Percentiles rank a stretch among this genome's conserved stretches.
Conservation (phyloP, 2,888 invertebrate species). For the Morpho deidamia region DNA sequence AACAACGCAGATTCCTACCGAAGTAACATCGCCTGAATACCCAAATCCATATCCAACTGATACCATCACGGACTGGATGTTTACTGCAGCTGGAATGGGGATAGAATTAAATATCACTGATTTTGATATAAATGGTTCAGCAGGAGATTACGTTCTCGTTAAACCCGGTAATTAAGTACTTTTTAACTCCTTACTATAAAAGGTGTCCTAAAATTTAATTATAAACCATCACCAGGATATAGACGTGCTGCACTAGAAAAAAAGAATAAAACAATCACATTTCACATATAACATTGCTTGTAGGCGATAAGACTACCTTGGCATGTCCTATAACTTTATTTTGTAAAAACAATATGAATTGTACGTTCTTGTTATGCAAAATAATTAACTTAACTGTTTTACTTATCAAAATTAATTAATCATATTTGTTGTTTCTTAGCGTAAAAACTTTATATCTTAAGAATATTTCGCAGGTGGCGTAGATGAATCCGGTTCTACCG, state of each 20-base stretch:
- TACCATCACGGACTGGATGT: slow-evolving; percentile 52
- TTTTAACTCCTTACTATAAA: too few species aligned
- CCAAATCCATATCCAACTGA: slow-evolving; percentile 49
- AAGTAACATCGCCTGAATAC: slow-evolving; percentile 49
- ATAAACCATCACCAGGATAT: too few species aligned
- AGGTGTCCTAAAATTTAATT: too few species aligned
- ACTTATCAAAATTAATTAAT: not conserved
- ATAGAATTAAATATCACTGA: slow-evolving; percentile 64
- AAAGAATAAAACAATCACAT: too few species aligned
- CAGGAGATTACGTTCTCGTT: slow-evolving; percentile 57
- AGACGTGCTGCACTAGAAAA: too few species aligned
- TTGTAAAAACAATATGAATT: too few species aligned
- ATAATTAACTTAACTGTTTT: too few species aligned
- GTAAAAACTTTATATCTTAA: not conserved
- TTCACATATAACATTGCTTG: too few species aligned
- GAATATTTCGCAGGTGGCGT: slow-evolving; percentile 41
- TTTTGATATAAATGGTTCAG: slow-evolving; percentile 48
- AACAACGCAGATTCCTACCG: slow-evolving; percentile 37
- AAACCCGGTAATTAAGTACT: slow-evolving; percentile 48
- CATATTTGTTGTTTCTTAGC: not conserved
- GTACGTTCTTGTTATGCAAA: too few species aligned
- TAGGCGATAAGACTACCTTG: too few species aligned
- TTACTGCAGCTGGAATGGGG: slow-evolving; percentile 56
- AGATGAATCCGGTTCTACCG: slow-evolving; percentile 43
- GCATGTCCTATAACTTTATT: too few species aligned